A percentile compares a stretch with the other conserved stretches of the same genome.
phyloP scores from a whole-genome alignment of 2,888 invertebrate species.

The Campaea margaritaria region DNA sequence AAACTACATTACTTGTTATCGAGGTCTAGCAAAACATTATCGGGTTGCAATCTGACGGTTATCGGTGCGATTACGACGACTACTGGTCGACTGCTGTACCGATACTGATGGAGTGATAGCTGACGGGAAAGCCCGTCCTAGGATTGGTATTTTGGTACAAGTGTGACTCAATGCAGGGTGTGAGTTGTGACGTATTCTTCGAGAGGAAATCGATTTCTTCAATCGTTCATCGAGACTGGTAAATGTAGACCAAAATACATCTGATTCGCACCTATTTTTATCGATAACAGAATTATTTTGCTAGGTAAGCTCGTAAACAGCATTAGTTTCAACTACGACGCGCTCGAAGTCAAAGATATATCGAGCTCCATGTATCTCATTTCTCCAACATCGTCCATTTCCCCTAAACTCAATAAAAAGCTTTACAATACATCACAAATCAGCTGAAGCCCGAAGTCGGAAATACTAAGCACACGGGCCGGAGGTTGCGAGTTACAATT shows the following conservation, averaged over 20 bases:
- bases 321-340: no score
- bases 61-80: conserved; percentile 32
- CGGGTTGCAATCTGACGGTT: conserved; percentile 47
- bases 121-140: conserved; percentile 11
- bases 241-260: no score
- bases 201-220: no score
- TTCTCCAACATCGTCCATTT: conserved; percentile 26
- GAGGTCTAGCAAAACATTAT: conserved; percentile 37
- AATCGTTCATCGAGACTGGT: no score
- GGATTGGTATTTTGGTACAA: not conserved
- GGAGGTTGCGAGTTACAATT: conserved; percentile 42
- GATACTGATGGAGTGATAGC: conserved; percentile 6
- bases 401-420: conserved; percentile 28
- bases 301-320: no score
- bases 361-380: conserved; percentile 16
- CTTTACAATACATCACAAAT: conserved; percentile 25
- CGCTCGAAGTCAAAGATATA: no score
- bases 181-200: not conserved
- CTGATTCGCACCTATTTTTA: no score
- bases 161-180: no score
- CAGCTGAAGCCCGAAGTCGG: conserved; percentile 29
- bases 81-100: conserved; percentile 20
- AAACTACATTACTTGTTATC: conserved; percentile 20
- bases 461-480: conserved; percentile 26
- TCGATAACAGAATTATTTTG: no score